phyloP scores from a whole-genome alignment of 2,113 vertebrate genomes.

The Ochotona curzoniae region DNA sequence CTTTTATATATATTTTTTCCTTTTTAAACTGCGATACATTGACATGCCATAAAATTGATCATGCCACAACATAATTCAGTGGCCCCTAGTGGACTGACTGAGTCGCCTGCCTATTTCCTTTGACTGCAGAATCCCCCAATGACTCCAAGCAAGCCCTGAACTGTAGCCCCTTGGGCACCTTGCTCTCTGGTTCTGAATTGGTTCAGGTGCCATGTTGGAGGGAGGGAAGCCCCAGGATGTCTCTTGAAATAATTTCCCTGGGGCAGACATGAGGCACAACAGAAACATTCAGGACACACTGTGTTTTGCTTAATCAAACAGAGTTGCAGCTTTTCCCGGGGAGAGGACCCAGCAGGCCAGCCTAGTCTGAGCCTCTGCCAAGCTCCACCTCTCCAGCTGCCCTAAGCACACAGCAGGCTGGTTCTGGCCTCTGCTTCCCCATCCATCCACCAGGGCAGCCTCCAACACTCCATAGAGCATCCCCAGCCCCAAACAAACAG shows the following conservation, averaged over 20 bases:
- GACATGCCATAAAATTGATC: neutral
- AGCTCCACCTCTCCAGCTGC: neutral
- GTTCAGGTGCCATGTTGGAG: neutral
- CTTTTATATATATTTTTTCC: neutral
- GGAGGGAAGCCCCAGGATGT: conserved; percentile 5
- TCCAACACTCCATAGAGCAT: neutral
- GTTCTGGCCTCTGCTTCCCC: conserved; percentile 48
- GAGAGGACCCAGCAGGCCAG: neutral
- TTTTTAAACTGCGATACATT: neutral
- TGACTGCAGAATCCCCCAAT: neutral
- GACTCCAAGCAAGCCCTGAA: neutral
- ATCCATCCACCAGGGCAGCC: neutral
- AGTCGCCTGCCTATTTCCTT: neutral
- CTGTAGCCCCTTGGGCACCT: neutral
- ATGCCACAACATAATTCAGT: neutral
- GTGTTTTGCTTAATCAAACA: conserved; percentile 26
- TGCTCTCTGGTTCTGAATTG: neutral
- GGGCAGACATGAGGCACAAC: neutral
- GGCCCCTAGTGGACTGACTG: neutral
- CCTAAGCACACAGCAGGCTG: neutral
- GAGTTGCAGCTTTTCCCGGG: conserved; percentile 11
- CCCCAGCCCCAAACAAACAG: neutral
- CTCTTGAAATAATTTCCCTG: conserved; percentile 36
- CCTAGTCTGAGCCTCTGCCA: neutral
- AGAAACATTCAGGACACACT: neutral